Base-by-base conservation (phyloP, 2,797 vertebrate genomes). In the Phoeniculus purpureus region DNA sequence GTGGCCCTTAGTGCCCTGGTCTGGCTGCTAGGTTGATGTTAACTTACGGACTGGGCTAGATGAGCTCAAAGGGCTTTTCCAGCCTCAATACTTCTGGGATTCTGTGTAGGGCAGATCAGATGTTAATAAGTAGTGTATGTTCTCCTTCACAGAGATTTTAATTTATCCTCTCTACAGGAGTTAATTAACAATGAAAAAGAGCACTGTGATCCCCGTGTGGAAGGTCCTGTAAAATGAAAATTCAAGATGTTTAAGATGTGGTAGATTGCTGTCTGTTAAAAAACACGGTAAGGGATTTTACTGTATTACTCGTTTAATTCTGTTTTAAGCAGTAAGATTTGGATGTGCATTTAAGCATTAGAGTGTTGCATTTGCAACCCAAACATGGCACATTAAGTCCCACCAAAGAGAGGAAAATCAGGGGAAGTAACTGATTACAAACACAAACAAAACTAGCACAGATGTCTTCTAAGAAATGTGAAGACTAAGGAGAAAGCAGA, bases 131-230 rank as follows among this genome's bases (percentile, higher is more conserved):
- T 82, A 71, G 67, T 67, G 58, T 40, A 43, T 65, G 68, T 55
- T 87, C 51, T 61, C 37, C 73, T 67, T 55, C 82, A 60, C 40
- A 77, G 72, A 85, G 20, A 55, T 87, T 80, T 91, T 72, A 5
- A 83, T 87, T 87, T 81, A 77, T 77, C 70, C 48, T 78, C 50
- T 48, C 66, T 89, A 65, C 70, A 55, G 8, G 10, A 78, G 31
- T 27, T 50, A 43, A 72, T 93, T 82, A 81, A 92, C 85, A 80
- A 87, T 92, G 72, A 29, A 89, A 83, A 80, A 92, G 59, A 19
- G 31, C 64, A 56, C 56, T 14, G 12, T 60, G 58, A 83, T 59
- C 52, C 43, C 87, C 26, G 25, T 6, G 45, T 74, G 66, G 84
- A 65, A 90, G 48, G 37, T 74, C 47, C 37, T 32, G 23, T 15